Conservation (phyloP, 2,113 vertebrate genomes). For the Brachionichthys hirsutus region DNA sequence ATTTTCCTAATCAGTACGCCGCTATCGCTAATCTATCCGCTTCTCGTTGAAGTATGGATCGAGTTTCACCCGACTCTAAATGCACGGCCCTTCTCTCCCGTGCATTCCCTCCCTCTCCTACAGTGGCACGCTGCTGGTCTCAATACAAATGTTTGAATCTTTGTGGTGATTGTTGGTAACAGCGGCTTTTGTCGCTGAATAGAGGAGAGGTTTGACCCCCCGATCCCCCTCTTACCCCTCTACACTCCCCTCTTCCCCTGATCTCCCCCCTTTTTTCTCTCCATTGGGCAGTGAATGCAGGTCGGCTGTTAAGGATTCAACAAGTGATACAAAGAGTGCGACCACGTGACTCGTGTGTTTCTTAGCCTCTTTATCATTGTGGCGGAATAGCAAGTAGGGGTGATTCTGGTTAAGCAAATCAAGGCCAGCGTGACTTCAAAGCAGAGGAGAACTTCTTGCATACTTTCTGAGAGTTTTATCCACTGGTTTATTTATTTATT, state of each 20-base stretch:
- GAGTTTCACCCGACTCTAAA: slow-evolving; percentile 53
- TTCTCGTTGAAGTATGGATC: slow-evolving; percentile 64
- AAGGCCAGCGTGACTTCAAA: slow-evolving; percentile 62
- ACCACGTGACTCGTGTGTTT: slow-evolving; percentile 74
- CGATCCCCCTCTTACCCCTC: slow-evolving; percentile 23
- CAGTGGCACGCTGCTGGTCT: slow-evolving; percentile 55
- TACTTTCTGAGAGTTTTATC: slow-evolving; percentile 3
- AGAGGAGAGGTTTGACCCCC: slow-evolving; percentile 67
- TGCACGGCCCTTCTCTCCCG: slow-evolving; percentile 35
- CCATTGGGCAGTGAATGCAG: slow-evolving; percentile 63
- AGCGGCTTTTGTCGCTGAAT: slow-evolving; percentile 70
- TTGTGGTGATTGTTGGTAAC: slow-evolving; percentile 69
- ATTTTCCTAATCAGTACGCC: slow-evolving; percentile 71
- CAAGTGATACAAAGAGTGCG: slow-evolving; percentile 75
- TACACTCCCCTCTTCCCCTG: slow-evolving; percentile 26
- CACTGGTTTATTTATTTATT: too few species aligned
- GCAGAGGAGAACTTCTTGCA: slow-evolving; percentile 16
- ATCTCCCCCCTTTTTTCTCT: slow-evolving; percentile 39
- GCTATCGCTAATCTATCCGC: slow-evolving; percentile 68
- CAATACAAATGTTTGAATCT: slow-evolving; percentile 63
- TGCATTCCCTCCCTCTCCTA: slow-evolving; percentile 38
- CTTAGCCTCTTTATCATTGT: slow-evolving; percentile 71
- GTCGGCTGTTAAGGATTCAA: slow-evolving; percentile 75
- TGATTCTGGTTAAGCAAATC: slow-evolving; percentile 67
- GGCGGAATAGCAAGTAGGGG: slow-evolving; percentile 71